phyloP scores from a whole-genome alignment of 2,888 invertebrate genomes.

The Polymixis flavicincta region DNA sequence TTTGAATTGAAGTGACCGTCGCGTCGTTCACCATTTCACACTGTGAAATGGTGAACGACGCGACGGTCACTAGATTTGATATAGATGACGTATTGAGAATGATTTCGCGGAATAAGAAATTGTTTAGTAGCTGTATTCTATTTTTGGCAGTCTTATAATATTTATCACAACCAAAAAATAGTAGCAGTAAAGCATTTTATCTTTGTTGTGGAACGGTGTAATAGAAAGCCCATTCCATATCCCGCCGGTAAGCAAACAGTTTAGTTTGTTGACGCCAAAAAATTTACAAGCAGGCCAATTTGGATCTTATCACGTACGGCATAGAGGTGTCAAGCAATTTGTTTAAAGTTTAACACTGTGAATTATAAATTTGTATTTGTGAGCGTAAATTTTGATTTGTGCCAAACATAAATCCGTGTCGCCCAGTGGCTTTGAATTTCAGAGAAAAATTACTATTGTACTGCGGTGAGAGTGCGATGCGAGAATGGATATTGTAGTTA shows the following conservation, averaged over 20 bases:
- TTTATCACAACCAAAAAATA: conserved; percentile 22
- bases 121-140: neutral
- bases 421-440: conserved; percentile 67
- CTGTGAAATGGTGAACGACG: too few species aligned
- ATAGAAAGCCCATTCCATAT: conserved; percentile 65
- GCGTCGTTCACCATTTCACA: too few species aligned
- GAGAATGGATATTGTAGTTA: conserved; percentile 53
- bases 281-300: conserved; percentile 62
- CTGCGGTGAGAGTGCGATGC: conserved; percentile 42
- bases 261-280: conserved; percentile 64
- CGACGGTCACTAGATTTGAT: too few species aligned
- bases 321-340: conserved; percentile 42
- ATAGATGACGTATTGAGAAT: too few species aligned
- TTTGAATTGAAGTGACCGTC: too few species aligned
- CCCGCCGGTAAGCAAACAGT: conserved; percentile 71
- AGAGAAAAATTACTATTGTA: conserved; percentile 63
- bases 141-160: neutral
- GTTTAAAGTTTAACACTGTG: conserved; percentile 46
- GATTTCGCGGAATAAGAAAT: too few species aligned
- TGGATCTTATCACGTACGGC: conserved; percentile 9
- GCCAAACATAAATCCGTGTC: conserved; percentile 70
- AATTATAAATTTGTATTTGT: conserved; percentile 62
- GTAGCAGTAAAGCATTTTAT: conserved; percentile 23
- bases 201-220: conserved; percentile 58
- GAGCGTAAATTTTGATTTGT: conserved; percentile 74